These are phyloP conservation scores for Lithophane ornitopus DNA, from an alignment of 2,888 invertebrate species.

Conservation along the genomic window DNA sequence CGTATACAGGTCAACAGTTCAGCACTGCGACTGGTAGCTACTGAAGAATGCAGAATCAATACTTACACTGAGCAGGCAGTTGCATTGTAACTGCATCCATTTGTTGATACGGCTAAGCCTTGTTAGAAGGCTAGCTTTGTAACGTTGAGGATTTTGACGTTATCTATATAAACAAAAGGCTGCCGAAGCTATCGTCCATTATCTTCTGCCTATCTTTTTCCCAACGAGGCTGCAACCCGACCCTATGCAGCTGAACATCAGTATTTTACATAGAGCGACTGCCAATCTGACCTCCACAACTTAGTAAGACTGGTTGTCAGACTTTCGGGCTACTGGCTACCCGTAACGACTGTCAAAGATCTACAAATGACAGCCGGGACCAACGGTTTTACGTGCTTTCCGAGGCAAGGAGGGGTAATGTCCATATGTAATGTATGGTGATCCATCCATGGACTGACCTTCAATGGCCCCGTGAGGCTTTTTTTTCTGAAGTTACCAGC, in stretches of 20 bases:
- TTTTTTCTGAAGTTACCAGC: neutral
- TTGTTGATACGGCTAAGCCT: neutral
- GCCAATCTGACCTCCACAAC: neutral
- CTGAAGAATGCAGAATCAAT: conserved; percentile 47
- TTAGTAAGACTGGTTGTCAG: neutral
- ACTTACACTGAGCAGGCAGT: conserved; percentile 14
- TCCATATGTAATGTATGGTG: neutral
- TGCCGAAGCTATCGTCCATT: no score
- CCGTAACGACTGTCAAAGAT: neutral
- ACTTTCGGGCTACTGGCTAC: neutral
- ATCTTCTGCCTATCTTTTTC: neutral
- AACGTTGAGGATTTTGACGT: neutral
- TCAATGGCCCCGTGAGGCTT: neutral
- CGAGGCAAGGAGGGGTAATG: neutral
- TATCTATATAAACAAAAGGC: neutral
- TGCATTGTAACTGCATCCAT: conserved; percentile 14
- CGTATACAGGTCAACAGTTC: conserved; percentile 40
- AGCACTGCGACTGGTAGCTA: conserved; percentile 12
- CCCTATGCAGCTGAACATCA: neutral
- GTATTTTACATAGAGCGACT: neutral
- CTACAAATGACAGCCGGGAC: neutral
- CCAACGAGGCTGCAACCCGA: neutral
- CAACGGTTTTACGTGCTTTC: neutral
- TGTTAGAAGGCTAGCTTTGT: neutral
- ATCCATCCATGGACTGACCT: neutral